Evolutionary conservation across 1,140 invertebrate species (phyloP).

Genomic region (Apocrypta bakeri): DNA sequence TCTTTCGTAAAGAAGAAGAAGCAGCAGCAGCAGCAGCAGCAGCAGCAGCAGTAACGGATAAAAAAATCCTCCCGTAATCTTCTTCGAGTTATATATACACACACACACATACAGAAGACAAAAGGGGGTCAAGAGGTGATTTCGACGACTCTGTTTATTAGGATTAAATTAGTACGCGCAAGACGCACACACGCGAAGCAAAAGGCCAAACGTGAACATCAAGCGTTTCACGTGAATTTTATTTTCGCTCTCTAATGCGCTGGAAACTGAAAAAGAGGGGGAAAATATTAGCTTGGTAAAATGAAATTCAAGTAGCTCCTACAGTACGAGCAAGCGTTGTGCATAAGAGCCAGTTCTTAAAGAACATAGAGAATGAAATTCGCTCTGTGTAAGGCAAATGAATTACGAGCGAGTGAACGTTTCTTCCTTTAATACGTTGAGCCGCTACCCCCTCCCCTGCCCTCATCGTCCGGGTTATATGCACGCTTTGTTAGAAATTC

Average conservation of each 20-base stretch:
- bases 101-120: too few relatives aligned
- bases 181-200: neutral
- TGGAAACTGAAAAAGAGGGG: too few relatives aligned
- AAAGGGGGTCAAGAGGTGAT: neutral
- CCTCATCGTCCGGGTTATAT: too few relatives aligned
- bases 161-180: conserved; percentile 52
- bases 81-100: too few relatives aligned
- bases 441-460: too few relatives aligned
- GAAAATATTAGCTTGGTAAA: conserved; percentile 14
- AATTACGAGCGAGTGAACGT: neutral
- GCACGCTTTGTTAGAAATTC: neutral
- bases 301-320: conserved; percentile 20
- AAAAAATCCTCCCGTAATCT: neutral
- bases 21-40: neutral
- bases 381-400: neutral
- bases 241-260: conserved; percentile 55
- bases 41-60: neutral
- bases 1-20: neutral
- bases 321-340: neutral
- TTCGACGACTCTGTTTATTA: conserved; percentile 40
- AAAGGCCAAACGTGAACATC: neutral
- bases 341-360: neutral
- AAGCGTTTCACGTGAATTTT: conserved; percentile 31
- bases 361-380: neutral
- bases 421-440: conserved; percentile 1